phyloP scores from a whole-genome alignment of 2,797 vertebrate genomes.

The Merluccius polli region DNA sequence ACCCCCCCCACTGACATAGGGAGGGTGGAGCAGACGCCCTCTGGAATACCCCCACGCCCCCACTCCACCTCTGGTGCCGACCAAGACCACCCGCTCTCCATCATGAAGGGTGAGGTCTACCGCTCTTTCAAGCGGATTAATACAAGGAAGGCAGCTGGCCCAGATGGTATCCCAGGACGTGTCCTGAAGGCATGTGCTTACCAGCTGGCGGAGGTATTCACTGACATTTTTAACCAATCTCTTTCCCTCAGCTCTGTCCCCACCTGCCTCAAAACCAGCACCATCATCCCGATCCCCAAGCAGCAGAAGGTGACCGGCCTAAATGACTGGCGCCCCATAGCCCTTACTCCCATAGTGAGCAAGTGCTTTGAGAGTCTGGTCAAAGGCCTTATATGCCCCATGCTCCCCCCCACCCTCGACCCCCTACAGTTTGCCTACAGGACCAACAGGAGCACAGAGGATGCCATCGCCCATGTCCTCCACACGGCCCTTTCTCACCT shows the following conservation, averaged over 20 bases:
- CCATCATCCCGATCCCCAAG: neutral
- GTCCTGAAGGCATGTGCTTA: neutral
- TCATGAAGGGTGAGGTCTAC: neutral
- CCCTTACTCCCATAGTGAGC: slow-evolving; percentile 1
- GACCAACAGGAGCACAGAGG: too few relatives aligned
- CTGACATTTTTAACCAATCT: neutral
- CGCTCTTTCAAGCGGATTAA: neutral
- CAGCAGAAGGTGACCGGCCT: neutral
- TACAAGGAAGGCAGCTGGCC: neutral
- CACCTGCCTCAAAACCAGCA: neutral
- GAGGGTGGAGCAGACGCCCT: too few relatives aligned
- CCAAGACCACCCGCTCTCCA: neutral
- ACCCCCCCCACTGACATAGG: too few relatives aligned
- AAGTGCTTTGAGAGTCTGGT: neutral
- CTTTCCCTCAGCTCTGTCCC: neutral
- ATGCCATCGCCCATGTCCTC: neutral
- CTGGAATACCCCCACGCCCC: too few relatives aligned
- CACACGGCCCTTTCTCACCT: neutral
- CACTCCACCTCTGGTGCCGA: too few relatives aligned
- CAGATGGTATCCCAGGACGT: neutral
- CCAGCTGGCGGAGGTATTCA: neutral
- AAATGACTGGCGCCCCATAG: neutral
- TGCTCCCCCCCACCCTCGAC: neutral
- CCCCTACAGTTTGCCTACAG: too few relatives aligned
- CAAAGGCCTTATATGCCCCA: neutral